These are phyloP conservation scores for Magallana nippona DNA, from an alignment of 2,888 invertebrate genomes.

Conservation along the genomic window DNA sequence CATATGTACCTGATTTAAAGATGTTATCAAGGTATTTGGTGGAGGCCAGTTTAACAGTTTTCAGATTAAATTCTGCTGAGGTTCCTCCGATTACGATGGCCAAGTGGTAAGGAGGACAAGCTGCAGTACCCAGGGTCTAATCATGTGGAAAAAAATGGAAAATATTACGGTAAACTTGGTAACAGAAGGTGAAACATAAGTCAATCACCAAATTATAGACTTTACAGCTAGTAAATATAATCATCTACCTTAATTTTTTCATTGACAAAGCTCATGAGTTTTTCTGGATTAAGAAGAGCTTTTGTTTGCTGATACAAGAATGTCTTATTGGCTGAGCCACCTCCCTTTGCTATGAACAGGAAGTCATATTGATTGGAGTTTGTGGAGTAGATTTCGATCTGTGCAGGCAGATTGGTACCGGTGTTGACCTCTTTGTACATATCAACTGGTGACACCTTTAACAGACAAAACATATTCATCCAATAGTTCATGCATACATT, in stretches of 20 bases:
- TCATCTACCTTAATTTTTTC: constrained; percentile 78
- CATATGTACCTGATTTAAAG: constrained; percentile 71
- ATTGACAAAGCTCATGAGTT: constrained; percentile 76
- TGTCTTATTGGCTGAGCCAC: constrained; percentile 80
- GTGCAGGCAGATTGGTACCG: constrained; percentile 79
- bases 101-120: constrained; percentile 80
- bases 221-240: not conserved
- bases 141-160: no score
- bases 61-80: constrained; percentile 79
- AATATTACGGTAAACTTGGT: no score
- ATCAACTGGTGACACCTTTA: constrained; percentile 78
- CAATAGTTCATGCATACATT: not conserved
- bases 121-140: constrained; percentile 80
- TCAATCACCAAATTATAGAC: not conserved
- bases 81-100: constrained; percentile 80
- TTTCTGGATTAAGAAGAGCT: constrained; percentile 79
- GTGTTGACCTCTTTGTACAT: constrained; percentile 80
- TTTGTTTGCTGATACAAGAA: constrained; percentile 80
- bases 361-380: constrained; percentile 78
- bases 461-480: not conserved
- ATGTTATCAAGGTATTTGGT: constrained; percentile 78
- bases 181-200: no score
- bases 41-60: constrained; percentile 80
- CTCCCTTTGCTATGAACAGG: constrained; percentile 80
- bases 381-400: constrained; percentile 79